Evolutionary conservation across 2,888 invertebrate species (phyloP), one percentile per base, ranked within the genome.

Genomic region (Chydorus sphaericus): DNA sequence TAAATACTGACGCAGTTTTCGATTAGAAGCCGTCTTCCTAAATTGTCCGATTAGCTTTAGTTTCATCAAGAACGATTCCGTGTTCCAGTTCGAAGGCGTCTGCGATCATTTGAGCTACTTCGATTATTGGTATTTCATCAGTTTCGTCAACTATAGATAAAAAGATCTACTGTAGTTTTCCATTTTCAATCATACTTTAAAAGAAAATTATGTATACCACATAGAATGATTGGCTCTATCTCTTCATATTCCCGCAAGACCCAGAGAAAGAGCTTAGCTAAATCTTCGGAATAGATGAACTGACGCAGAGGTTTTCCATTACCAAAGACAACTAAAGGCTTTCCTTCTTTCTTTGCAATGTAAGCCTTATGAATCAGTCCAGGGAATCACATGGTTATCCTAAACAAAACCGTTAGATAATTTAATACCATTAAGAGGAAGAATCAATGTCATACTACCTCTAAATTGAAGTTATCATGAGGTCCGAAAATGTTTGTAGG

Each of bases 401-500:
- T 57, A 14, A 6, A 31, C 20, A 39, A 52, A 39, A 52, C 7
- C 23, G 23, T 20, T n/a, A n/a, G n/a, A 11, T 36, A 36, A 16
- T 3, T 1, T n/a, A 7, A 28, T 30, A 1, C 20, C 4, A 29
- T 50, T 31, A 6, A 28, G 4, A 50, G 1, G 5, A 10, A 50
- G 11, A 31, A 16, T 3, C 7, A 30, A 29, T 2, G n/a, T n/a
- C n/a, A n/a, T 11, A 33, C 16, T 50, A 50, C 81, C 61, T 81
- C 76, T 31, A 89, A 75, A 66, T 84, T 79, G 73, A 85, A 98
- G 75, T 98, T 99, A 71, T 98, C 98, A 69, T 89, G 73, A 0
- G 96, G 92, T 0, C 98, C 98, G 73, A 90, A 98, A 60, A 98
- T 91, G 71, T 98, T 98, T 69, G 97, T 98, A 0, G 98, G 98